phyloP scores from a whole-genome alignment of 2,888 invertebrate species.

The Prionchulus punctatus region DNA sequence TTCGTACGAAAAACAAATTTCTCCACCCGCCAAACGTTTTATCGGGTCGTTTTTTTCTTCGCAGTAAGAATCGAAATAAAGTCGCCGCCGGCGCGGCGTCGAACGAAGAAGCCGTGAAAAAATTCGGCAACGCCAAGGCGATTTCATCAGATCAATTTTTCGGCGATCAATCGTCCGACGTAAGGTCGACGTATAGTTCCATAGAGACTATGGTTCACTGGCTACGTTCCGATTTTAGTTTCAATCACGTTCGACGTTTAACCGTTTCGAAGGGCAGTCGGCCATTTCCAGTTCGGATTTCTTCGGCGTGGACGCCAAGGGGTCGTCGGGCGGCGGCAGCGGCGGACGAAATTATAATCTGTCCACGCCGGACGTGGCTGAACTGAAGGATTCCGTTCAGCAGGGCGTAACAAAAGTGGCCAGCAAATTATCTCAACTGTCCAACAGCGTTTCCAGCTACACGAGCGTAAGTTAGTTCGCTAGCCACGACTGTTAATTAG shows the following conservation, averaged over 20 bases:
- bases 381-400: conserved; percentile 87
- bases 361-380: conserved; percentile 58
- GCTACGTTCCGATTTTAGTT: no score
- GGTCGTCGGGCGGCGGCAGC: conserved; percentile 4
- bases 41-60: no score
- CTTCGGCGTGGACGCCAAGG: conserved; percentile 50
- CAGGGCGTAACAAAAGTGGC: conserved; percentile 94
- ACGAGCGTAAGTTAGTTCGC: conserved; percentile 22
- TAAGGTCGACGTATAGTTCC: no score
- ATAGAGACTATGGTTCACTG: no score
- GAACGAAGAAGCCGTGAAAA: conserved; percentile 67
- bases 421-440: conserved; percentile 73
- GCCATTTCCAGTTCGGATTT: conserved; percentile 92
- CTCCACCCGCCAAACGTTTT: no score
- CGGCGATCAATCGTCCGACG: conserved; percentile 49
- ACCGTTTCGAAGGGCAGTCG: conserved; percentile 75
- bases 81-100: background rate
- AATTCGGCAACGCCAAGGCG: conserved; percentile 89
- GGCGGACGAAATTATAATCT: conserved; percentile 17
- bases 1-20: no score
- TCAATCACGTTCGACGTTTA: conserved; percentile 40
- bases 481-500: no score
- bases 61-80: no score
- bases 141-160: conserved; percentile 96
- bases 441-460: conserved; percentile 22